Conservation (phyloP, 2,888 invertebrate genomes). For the Phoenoteleia sp. region DNA sequence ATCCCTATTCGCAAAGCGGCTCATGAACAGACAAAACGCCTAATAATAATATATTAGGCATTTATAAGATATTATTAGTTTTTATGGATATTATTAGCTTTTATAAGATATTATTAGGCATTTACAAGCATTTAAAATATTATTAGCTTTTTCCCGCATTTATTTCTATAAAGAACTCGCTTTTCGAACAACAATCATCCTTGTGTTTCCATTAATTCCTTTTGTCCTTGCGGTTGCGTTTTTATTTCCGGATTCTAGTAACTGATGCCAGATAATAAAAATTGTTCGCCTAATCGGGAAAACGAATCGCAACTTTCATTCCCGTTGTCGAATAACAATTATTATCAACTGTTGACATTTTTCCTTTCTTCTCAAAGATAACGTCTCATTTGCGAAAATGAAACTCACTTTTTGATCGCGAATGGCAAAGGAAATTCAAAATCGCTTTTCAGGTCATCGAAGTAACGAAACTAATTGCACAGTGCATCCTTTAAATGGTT, state of each 20-base stretch:
- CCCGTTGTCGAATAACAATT: neutral
- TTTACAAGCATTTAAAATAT: too few relatives aligned
- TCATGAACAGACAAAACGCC: neutral
- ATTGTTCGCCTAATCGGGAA: conserved; percentile 53
- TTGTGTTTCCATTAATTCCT: conserved; percentile 49
- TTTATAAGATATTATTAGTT: too few relatives aligned
- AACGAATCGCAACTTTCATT: conserved; percentile 21
- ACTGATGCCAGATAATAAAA: conserved; percentile 54
- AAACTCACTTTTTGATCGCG: conserved; percentile 19
- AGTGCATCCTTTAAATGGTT: neutral
- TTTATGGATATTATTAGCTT: too few relatives aligned
- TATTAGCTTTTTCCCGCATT: conserved; percentile 20
- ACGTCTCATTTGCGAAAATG: conserved; percentile 22
- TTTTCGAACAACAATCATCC: conserved; percentile 29
- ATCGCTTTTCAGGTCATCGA: neutral
- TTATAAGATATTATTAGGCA: too few relatives aligned
- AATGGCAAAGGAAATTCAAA: neutral
- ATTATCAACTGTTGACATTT: conserved; percentile 35
- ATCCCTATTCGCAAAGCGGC: conserved; percentile 1
- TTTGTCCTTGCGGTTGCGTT: conserved; percentile 56
- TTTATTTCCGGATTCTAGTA: conserved; percentile 57
- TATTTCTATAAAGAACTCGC: conserved; percentile 20
- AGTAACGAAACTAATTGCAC: conserved; percentile 6
- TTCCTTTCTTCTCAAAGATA: conserved; percentile 40
- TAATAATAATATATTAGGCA: too few relatives aligned